Conservation (phyloP, 2,888 invertebrate species). For the Lasioglossum morio region DNA sequence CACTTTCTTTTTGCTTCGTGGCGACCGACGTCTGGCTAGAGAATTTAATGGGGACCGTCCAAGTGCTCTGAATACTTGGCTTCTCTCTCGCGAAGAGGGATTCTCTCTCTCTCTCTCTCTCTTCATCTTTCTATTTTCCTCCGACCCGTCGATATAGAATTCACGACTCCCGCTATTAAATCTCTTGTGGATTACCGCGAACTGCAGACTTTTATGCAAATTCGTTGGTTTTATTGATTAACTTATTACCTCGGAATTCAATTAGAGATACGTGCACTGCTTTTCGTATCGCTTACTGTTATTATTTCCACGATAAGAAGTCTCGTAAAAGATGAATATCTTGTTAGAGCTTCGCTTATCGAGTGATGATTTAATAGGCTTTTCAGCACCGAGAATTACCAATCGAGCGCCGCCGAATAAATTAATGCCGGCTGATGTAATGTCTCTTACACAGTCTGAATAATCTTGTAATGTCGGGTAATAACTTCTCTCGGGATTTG, state of each 20-base stretch:
- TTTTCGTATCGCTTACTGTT: not conserved
- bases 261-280: not conserved
- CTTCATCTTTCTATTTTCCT: not conserved
- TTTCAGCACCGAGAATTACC: not conserved
- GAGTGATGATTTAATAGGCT: not conserved
- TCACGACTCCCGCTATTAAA: not conserved
- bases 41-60: not conserved
- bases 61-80: not conserved
- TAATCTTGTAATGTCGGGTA: not conserved
- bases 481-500: not conserved
- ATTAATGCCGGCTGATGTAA: not conserved
- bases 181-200: not conserved
- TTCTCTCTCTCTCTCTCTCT: not conserved
- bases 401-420: not conserved
- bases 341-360: not conserved
- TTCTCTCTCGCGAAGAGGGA: not conserved
- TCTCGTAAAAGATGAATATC: not conserved
- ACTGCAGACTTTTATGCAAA: not conserved
- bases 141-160: not conserved
- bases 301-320: not conserved
- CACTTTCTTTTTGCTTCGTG: conserved; percentile 9
- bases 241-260: conserved; percentile 1
- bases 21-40: not conserved
- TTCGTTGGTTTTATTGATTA: not conserved
- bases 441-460: not conserved